Evolutionary conservation across 2,797 vertebrate genomes (phyloP).

Genomic region (Alcedo quadribrachys): DNA sequence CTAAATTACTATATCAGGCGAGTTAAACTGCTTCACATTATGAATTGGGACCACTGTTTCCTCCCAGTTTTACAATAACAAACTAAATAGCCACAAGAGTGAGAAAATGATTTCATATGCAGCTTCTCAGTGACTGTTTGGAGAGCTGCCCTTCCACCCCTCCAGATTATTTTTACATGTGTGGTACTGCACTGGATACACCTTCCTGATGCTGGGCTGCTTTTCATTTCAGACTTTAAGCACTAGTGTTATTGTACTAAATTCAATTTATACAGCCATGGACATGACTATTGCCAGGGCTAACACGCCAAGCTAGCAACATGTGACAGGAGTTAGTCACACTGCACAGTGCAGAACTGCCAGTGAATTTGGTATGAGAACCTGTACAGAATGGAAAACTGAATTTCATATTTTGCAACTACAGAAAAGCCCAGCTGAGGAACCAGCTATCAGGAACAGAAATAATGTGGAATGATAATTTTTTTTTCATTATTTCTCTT

Average conservation of each 20-base stretch:
- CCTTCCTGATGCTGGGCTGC: background rate
- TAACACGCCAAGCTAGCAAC: background rate
- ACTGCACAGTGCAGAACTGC: background rate
- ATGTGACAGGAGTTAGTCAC: background rate
- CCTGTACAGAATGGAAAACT: background rate
- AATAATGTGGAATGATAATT: background rate
- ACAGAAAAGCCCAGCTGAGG: background rate
- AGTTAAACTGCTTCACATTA: background rate
- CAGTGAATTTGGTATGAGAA: background rate
- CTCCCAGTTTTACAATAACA: background rate
- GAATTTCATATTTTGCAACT: background rate
- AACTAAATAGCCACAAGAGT: background rate
- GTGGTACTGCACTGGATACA: background rate
- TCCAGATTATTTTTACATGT: background rate
- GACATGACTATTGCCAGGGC: background rate
- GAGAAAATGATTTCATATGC: background rate
- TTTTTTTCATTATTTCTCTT: background rate
- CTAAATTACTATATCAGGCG: background rate
- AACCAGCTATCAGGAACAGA: background rate
- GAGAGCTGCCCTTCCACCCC: background rate
- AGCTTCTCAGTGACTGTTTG: background rate
- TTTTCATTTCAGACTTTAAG: background rate
- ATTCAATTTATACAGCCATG: background rate
- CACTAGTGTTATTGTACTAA: background rate
- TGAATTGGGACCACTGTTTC: conserved; percentile 28